These are phyloP conservation scores for Macrotus californicus DNA, from an alignment of 2,113 vertebrate species.

Conservation along the genomic window DNA sequence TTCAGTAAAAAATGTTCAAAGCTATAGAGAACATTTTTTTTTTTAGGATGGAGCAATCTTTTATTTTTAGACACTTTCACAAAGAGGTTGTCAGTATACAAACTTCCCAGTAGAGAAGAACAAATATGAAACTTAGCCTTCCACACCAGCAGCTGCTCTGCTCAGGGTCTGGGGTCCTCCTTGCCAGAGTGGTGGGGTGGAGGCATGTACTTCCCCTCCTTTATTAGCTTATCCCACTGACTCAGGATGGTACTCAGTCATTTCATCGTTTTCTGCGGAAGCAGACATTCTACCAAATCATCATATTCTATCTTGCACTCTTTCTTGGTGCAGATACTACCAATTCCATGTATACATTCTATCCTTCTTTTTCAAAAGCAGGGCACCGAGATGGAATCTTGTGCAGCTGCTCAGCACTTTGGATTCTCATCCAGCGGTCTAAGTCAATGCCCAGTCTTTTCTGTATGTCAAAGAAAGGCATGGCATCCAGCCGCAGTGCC, in stretches of 20 bases:
- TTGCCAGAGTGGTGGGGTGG: slow-evolving; percentile 80
- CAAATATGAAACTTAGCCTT: neutral
- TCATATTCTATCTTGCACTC: slow-evolving; percentile 91
- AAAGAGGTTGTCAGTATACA: neutral
- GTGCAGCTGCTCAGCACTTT: slow-evolving; percentile 83
- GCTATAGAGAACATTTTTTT: no score
- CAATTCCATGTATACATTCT: slow-evolving; percentile 89
- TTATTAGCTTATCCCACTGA: slow-evolving; percentile 88
- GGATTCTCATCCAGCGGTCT: slow-evolving; percentile 85
- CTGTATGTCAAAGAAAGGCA: slow-evolving; percentile 91
- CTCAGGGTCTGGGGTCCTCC: slow-evolving; percentile 76
- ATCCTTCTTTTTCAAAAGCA: slow-evolving; percentile 95
- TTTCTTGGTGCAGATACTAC: slow-evolving; percentile 83
- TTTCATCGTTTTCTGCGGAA: slow-evolving; percentile 83
- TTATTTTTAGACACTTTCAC: slow-evolving; percentile 57
- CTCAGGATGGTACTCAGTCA: slow-evolving; percentile 79
- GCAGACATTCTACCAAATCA: slow-evolving; percentile 91
- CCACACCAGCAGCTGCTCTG: neutral
- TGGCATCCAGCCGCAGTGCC: no score
- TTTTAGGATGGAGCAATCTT: neutral
- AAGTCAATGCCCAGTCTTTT: slow-evolving; percentile 82
- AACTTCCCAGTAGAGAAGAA: slow-evolving; percentile 3
- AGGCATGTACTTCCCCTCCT: slow-evolving; percentile 87
- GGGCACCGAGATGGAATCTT: slow-evolving; percentile 80
- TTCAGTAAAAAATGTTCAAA: neutral